Evolutionary conservation across 1,140 invertebrate genomes (phyloP).

Genomic region (Spodoptera frugiperda): DNA sequence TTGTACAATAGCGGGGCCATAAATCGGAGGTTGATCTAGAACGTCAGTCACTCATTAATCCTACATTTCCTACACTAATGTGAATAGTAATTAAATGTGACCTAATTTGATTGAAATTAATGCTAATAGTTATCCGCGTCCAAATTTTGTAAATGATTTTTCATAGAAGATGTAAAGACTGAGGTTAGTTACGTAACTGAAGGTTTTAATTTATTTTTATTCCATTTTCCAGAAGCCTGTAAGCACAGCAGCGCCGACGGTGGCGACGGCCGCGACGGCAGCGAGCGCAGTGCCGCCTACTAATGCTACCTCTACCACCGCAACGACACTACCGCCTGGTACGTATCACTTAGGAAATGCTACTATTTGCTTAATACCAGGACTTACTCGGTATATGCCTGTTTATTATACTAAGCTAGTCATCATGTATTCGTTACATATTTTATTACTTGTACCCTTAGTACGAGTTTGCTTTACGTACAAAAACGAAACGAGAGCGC

Average conservation of each 20-base stretch:
- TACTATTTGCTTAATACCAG: no score
- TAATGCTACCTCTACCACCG: constrained; percentile 40
- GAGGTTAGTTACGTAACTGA: no score
- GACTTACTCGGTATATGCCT: no score
- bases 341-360: not conserved
- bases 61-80: constrained; percentile 4
- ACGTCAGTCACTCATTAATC: not conserved
- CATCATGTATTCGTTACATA: no score
- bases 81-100: constrained; percentile 1
- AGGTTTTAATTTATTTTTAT: no score
- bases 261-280: constrained; percentile 42
- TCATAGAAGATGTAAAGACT: no score
- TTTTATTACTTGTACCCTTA: no score
- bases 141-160: not conserved
- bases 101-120: constrained; percentile 6
- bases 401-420: no score
- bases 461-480: no score
- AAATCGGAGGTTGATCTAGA: not conserved
- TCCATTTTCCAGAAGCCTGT: constrained; percentile 56
- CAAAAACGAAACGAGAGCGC: no score
- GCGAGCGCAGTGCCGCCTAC: constrained; percentile 43
- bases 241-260: constrained; percentile 59
- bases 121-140: not conserved
- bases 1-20: no score
- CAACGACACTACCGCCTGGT: constrained; percentile 58